Conservation (phyloP, 1,140 invertebrate species). For the Apis cerana region DNA sequence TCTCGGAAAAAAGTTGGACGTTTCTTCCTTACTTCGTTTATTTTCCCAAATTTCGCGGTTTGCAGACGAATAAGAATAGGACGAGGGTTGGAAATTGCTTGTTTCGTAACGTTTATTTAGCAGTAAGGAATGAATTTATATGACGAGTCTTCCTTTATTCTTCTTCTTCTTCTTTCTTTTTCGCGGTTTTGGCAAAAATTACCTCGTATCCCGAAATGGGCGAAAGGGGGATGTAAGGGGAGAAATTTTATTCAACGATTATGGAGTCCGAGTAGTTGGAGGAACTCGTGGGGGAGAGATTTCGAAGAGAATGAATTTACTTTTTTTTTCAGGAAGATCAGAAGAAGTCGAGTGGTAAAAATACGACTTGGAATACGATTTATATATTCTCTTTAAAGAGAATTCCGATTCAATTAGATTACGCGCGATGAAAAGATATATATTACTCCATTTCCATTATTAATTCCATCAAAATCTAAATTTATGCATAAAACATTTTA, state of each 20-base stretch:
- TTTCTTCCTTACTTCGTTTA: conserved; percentile 39
- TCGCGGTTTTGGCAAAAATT: conserved; percentile 27
- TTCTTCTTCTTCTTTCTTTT: too few species aligned
- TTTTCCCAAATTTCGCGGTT: conserved; percentile 64
- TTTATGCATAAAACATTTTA: too few species aligned
- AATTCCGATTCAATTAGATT: too few species aligned
- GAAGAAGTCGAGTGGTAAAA: background rate
- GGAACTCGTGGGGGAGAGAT: too few species aligned
- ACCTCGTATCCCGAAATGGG: background rate
- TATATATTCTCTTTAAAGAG: too few species aligned
- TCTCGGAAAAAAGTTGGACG: background rate
- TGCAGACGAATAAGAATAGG: conserved; percentile 42
- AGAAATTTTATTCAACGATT: background rate
- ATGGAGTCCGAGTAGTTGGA: background rate
- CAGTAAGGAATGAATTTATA: conserved; percentile 16
- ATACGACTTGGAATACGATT: too few species aligned
- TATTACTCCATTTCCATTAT: too few species aligned
- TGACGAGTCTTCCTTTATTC: conserved; percentile 33
- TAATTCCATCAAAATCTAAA: too few species aligned
- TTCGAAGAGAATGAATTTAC: background rate
- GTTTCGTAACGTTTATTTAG: conserved; percentile 48
- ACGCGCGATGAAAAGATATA: too few species aligned
- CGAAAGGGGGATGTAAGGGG: background rate
- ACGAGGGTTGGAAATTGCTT: conserved; percentile 36
- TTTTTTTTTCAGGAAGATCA: background rate